phyloP scores from a whole-genome alignment of 2,888 invertebrate genomes.

The Amaurobius ferox region DNA sequence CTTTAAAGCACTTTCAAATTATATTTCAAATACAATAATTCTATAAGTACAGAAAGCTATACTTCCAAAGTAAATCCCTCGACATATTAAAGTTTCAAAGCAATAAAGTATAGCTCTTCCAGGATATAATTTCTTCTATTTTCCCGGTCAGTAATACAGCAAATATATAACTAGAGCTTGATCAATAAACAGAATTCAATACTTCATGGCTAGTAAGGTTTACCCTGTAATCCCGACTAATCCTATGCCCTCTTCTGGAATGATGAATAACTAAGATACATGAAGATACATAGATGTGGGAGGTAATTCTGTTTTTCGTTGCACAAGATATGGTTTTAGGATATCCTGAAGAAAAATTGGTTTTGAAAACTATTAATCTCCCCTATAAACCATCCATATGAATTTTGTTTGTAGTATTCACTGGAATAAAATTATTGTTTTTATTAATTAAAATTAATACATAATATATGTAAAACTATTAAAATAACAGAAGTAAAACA shows the following conservation, averaged over 20 bases:
- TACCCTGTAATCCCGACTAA: not conserved
- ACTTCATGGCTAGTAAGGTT: constrained; percentile 12
- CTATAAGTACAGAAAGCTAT: too few relatives aligned
- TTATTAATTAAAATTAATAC: too few relatives aligned
- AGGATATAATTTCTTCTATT: not conserved
- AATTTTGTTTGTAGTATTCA: too few relatives aligned
- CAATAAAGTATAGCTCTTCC: not conserved
- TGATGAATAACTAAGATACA: constrained; percentile 6
- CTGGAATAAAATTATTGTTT: too few relatives aligned
- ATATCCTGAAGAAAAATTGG: not conserved
- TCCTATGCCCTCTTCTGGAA: not conserved
- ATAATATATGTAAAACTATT: too few relatives aligned
- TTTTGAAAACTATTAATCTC: too few relatives aligned
- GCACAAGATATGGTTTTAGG: not conserved
- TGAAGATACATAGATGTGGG: constrained; percentile 4
- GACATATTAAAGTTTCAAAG: not conserved
- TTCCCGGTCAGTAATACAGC: not conserved
- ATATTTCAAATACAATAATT: too few relatives aligned
- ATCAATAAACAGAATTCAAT: constrained; percentile 5
- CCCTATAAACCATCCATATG: too few relatives aligned
- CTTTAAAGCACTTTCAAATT: too few relatives aligned
- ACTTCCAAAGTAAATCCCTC: not conserved
- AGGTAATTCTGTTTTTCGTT: not conserved
- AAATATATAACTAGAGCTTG: not conserved
- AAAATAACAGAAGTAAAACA: too few relatives aligned